Evolutionary conservation across 2,888 invertebrate species (phyloP).

Genomic region (Limnephilus marmoratus): DNA sequence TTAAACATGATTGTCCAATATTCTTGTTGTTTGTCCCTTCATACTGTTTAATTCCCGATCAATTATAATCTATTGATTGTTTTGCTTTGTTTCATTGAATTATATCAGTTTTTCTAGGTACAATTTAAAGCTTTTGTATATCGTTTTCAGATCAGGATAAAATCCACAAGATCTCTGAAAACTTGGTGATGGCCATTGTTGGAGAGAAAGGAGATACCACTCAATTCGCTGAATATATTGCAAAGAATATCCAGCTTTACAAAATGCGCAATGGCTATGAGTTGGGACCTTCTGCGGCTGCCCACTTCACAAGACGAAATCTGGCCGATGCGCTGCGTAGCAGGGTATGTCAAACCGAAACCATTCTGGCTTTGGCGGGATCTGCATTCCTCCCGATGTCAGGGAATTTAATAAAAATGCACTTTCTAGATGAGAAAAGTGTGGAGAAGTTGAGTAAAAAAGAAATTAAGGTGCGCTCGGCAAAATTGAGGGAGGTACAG

Average conservation of each 20-base stretch:
- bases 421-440: too few species aligned
- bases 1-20: not conserved
- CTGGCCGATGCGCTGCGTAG: slow-evolving; percentile 95
- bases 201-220: slow-evolving; percentile 97
- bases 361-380: not conserved
- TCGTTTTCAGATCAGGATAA: slow-evolving; percentile 91
- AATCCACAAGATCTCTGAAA: slow-evolving; percentile 92
- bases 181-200: slow-evolving; percentile 92
- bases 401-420: too few species aligned
- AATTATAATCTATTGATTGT: not conserved
- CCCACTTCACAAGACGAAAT: slow-evolving; percentile 94
- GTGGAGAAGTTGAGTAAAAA: too few species aligned
- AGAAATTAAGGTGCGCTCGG: too few species aligned
- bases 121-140: not conserved
- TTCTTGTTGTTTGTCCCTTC: not conserved
- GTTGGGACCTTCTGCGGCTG: slow-evolving; percentile 93
- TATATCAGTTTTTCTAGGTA: not conserved
- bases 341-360: slow-evolving; percentile 75
- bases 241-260: slow-evolving; percentile 98
- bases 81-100: not conserved
- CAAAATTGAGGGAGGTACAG: too few species aligned
- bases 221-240: slow-evolving; percentile 98
- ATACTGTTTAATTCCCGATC: not conserved
- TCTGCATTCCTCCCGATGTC: too few species aligned
- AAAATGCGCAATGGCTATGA: slow-evolving; percentile 99